Evolutionary conservation across 2,797 vertebrate species (phyloP).

Genomic region (Meda fulgida): DNA sequence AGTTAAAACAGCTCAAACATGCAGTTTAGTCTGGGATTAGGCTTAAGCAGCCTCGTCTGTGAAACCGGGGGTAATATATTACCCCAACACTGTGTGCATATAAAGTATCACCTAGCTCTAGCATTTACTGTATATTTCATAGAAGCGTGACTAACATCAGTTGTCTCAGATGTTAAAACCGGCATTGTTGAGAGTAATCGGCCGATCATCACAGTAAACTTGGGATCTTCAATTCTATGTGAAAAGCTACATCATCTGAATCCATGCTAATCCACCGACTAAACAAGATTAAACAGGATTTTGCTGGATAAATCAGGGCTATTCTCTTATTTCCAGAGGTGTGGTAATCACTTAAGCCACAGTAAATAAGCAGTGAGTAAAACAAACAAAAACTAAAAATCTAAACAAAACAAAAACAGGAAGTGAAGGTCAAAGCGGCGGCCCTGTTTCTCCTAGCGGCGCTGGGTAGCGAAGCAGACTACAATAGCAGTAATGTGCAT

Average conservation of each 20-base stretch:
- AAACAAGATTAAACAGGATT: constrained; percentile 50
- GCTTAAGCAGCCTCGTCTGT: no score
- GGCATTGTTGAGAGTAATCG: fast-evolving
- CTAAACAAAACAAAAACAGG: constrained; percentile 7
- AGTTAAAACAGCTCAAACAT: no score
- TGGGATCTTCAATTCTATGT: constrained; percentile 25
- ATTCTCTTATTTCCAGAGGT: constrained; percentile 50
- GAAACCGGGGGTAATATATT: no score
- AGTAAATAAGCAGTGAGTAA: constrained; percentile 43
- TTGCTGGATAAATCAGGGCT: constrained; percentile 39
- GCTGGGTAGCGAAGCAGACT: constrained; percentile 2
- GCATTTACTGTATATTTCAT: not conserved
- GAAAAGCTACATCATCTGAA: not conserved
- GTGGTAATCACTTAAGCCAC: constrained; percentile 52
- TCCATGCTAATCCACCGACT: constrained; percentile 37
- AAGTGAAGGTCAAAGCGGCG: constrained; percentile 39
- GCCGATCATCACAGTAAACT: not conserved
- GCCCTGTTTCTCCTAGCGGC: not conserved
- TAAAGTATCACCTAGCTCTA: not conserved
- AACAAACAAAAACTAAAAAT: constrained; percentile 52
- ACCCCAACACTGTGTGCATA: no score
- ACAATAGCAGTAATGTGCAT: constrained; percentile 21
- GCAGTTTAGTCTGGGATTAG: no score
- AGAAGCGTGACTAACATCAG: not conserved
- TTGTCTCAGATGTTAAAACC: not conserved